Base-by-base conservation (phyloP, 1,140 invertebrate species). In the Bombus picipes region DNA sequence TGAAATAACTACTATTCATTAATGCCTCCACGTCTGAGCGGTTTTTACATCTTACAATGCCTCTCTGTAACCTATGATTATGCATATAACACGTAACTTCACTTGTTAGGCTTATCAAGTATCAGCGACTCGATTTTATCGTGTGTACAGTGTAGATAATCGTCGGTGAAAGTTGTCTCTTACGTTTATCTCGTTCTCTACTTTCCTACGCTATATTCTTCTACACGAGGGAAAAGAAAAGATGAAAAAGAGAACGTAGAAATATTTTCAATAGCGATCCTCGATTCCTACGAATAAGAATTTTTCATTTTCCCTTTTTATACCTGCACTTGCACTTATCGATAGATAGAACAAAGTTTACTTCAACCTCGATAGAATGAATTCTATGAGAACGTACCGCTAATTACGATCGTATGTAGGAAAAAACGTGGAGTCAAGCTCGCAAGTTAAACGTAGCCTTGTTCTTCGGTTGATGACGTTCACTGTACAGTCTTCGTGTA, bases 391-490 rank as follows among this genome's bases (percentile, higher is more conserved):
- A 41, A 43, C 70, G 39, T 57, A n/a, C 25, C 25, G 79, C 28
- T 59, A 71, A 72, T 81, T 59, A 32, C 37, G 15, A 32, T 13
- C 4, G 72, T 62, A 47, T 13, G 28, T 15, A 37, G 9, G 32
- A 82, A 82, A 74, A 82, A 81, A 57, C 41, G 34, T 28, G 37
- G 77, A 74, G 22, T 62, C 57, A 66, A 75, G 39, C 59, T 65
- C 57, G 81, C 32, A 72, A 84, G 53, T 76, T 62, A 66, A 84
- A 79, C 66, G 70, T 39, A 70, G 62, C 83, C 74, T 86, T 86
- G 80, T 83, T 76, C 53, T n/a, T 53, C 47, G 53, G 71, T 79
- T 74, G 37, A 82, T 73, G 85, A 66, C 79, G 53, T 53, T 86
- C 53, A 39, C 78, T 62, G 78, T 34, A 57, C 68, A n/a, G 28